A percentile compares a stretch with the other conserved stretches of the same genome.
Conservation (phyloP, 2,113 vertebrate species). For the Phocoena sinus region DNA sequence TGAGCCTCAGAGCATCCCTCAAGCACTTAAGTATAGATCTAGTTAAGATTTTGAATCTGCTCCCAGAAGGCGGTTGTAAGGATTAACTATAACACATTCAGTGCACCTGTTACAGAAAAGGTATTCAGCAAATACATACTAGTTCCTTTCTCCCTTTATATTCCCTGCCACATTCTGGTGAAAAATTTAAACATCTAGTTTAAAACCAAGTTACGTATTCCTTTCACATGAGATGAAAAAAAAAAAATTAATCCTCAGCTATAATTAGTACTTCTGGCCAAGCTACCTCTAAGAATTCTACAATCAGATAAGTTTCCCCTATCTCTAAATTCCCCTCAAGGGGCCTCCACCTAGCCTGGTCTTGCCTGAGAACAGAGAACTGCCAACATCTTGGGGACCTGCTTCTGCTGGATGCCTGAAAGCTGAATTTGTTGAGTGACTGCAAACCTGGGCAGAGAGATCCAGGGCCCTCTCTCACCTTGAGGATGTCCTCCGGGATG, state of each 20-base stretch:
- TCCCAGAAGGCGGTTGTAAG: background rate
- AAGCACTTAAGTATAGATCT: background rate
- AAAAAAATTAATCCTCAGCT: background rate
- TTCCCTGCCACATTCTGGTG: background rate
- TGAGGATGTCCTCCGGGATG: constrained; percentile 82
- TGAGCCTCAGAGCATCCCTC: background rate
- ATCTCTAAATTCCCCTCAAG: background rate
- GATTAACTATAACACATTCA: background rate
- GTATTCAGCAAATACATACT: background rate
- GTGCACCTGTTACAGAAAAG: background rate
- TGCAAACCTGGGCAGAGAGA: background rate
- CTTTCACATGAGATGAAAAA: background rate
- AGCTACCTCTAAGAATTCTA: background rate
- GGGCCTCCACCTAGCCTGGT: background rate
- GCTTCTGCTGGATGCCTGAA: background rate
- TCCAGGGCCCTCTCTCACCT: constrained; percentile 77
- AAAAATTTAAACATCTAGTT: background rate
- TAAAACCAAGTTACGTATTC: background rate
- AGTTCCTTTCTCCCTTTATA: background rate
- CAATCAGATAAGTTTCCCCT: background rate
- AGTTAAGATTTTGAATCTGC: background rate
- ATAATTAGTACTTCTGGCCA: background rate
- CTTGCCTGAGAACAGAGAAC: background rate
- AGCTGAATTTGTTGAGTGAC: background rate
- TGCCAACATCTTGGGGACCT: background rate